Evolutionary conservation across 2,888 invertebrate species (phyloP).

Genomic region (Desoria tigrina): DNA sequence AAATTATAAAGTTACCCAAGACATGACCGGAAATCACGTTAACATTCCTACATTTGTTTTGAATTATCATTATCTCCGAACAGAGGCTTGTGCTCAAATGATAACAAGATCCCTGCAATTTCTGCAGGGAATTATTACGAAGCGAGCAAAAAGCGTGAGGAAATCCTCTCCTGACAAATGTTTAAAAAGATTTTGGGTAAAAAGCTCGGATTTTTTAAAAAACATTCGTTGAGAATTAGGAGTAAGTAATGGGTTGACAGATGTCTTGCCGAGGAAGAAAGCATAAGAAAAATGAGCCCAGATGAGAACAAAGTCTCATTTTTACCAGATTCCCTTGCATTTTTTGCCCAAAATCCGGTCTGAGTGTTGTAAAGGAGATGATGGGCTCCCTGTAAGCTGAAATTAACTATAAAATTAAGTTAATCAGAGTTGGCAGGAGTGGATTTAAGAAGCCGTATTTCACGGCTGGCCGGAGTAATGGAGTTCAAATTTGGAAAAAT

Average conservation of each 20-base stretch:
- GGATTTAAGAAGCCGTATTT: constrained; percentile 9
- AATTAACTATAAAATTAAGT: constrained; percentile 20
- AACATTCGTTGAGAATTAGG: background rate
- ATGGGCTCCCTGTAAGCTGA: constrained; percentile 7
- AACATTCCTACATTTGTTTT: too few species aligned
- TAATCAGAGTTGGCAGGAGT: constrained; percentile 5
- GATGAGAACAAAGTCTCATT: background rate
- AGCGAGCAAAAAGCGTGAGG: constrained; percentile 9
- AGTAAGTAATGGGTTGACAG: constrained; percentile 32
- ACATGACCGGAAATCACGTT: too few species aligned
- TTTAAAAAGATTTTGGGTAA: constrained; percentile 41
- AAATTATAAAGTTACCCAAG: too few species aligned
- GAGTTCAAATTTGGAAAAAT: constrained; percentile 23
- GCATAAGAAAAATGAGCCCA: constrained; percentile 21
- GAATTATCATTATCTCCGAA: too few species aligned
- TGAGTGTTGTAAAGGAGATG: background rate
- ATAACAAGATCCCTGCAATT: too few species aligned
- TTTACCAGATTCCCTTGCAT: background rate
- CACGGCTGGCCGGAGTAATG: constrained; percentile 13
- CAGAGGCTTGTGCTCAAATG: too few species aligned
- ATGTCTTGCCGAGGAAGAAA: constrained; percentile 15
- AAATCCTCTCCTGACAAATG: constrained; percentile 35
- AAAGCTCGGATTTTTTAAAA: constrained; percentile 31
- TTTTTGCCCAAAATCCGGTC: background rate
- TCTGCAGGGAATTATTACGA: constrained; percentile 17